Percentiles rank a stretch among this genome's conserved stretches.
phyloP scores from a whole-genome alignment of 2,797 vertebrate species.

The Ibycter americanus region DNA sequence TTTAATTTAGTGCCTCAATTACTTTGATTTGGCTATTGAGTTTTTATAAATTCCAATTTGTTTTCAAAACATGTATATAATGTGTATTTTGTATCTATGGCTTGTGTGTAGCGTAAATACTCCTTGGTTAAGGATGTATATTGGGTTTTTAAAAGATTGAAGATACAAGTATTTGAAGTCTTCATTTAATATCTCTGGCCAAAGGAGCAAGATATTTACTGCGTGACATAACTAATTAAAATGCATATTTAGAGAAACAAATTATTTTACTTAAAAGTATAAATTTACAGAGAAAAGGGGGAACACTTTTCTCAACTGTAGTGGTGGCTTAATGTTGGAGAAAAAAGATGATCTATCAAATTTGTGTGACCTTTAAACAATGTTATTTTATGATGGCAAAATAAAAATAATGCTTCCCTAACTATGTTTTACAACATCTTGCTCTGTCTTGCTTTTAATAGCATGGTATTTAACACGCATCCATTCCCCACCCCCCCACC shows the following conservation, averaged over 20 bases:
- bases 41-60: constrained; percentile 75
- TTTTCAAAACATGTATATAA: constrained; percentile 68
- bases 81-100: constrained; percentile 70
- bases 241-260: constrained; percentile 63
- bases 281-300: not conserved
- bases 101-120: constrained; percentile 50
- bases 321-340: constrained; percentile 23
- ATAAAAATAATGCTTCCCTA: constrained; percentile 75
- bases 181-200: constrained; percentile 67
- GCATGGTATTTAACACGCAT: constrained; percentile 28
- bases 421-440: constrained; percentile 70
- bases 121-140: constrained; percentile 69
- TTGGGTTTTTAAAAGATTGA: constrained; percentile 64
- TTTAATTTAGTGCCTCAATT: constrained; percentile 77
- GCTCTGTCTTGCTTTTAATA: constrained; percentile 61
- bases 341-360: constrained; percentile 38
- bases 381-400: constrained; percentile 72
- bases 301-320: constrained; percentile 18
- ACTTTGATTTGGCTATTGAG: constrained; percentile 76
- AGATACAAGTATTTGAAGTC: constrained; percentile 53
- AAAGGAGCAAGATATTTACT: constrained; percentile 64
- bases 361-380: constrained; percentile 62
- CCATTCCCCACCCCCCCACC: not conserved
- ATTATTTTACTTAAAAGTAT: constrained; percentile 67
- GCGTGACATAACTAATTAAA: constrained; percentile 36